These are phyloP conservation scores for Ctenopoma multispine DNA, from an alignment of 2,797 vertebrate genomes.

Conservation along the genomic window DNA sequence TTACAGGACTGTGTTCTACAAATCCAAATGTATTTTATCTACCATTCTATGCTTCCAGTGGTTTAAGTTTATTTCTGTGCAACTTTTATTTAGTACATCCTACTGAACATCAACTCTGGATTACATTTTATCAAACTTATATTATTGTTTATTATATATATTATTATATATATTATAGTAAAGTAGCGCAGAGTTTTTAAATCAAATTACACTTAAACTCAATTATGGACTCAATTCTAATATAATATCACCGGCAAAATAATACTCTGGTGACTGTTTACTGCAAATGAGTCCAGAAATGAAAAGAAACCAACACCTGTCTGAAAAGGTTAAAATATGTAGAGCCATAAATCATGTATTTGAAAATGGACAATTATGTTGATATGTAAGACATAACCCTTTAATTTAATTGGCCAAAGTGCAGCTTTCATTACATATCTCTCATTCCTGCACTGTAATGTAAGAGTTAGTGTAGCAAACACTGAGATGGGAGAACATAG, in stretches of 20 bases:
- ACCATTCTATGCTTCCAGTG: background rate
- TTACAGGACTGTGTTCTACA: background rate
- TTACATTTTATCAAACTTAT: background rate
- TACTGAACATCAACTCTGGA: background rate
- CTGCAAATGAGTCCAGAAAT: conserved; percentile 2
- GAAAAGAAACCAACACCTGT: background rate
- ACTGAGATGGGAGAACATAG: conserved; percentile 22
- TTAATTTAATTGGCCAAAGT: conserved; percentile 4
- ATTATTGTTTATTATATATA: no score
- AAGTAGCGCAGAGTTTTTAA: background rate
- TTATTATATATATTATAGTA: no score
- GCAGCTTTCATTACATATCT: conserved; percentile 69
- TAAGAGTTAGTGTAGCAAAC: conserved; percentile 27
- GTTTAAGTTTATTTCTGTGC: background rate
- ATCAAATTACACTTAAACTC: background rate
- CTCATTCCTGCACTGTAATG: conserved; percentile 50
- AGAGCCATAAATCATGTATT: no score
- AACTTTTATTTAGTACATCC: background rate
- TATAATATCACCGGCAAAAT: no score
- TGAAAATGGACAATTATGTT: no score
- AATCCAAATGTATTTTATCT: background rate
- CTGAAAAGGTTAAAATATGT: background rate
- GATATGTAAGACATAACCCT: background rate
- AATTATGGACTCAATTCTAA: background rate
- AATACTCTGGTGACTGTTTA: background rate